phyloP scores from a whole-genome alignment of 2,113 vertebrate genomes.

The sheep (Ovis aries) region ARS-UI_Ramb_v3.0 NC_056060.1:95318001-95318500 shows the following conservation, averaged over 20 bases:
- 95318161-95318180: background rate
- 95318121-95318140: background rate
- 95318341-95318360: background rate
- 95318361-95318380: background rate
- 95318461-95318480: background rate
- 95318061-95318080: conserved; percentile 55
- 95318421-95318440: background rate
- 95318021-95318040: conserved; percentile 80
- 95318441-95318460: background rate
- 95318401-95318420: background rate
- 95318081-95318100: conserved; percentile 62
- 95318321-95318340: background rate
- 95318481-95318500: background rate
- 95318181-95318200: background rate
- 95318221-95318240: conserved; percentile 15
- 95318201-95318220: conserved; percentile 18
- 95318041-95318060: conserved; percentile 74
- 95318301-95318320: background rate
- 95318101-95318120: conserved; percentile 20
- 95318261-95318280: conserved; percentile 19
- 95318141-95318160: conserved; percentile 60
- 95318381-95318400: background rate
- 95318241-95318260: conserved; percentile 5
- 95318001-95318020: conserved; percentile 69
- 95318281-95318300: background rate